These are phyloP conservation scores for Phortica okadai DNA, from an alignment of 2,888 invertebrate genomes.

Conservation along the genomic window DNA sequence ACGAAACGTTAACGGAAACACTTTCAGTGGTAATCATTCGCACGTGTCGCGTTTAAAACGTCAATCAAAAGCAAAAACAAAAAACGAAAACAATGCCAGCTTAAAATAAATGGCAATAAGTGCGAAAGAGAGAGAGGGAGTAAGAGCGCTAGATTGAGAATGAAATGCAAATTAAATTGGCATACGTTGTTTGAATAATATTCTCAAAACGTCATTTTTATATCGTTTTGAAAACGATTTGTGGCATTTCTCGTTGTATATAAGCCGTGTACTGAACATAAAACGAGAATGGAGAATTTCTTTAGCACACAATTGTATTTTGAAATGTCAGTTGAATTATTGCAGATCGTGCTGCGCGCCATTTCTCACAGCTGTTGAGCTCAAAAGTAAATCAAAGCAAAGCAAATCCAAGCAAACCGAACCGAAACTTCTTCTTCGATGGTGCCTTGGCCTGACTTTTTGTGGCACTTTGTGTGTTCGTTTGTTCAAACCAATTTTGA, in stretches of 20 bases:
- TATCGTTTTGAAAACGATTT: too few relatives aligned
- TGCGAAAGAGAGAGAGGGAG: conserved; percentile 17
- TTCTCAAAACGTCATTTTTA: conserved; percentile 2
- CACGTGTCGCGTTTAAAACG: conserved; percentile 56
- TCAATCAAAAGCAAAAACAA: conserved; percentile 38
- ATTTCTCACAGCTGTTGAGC: neutral
- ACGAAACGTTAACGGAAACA: conserved; percentile 9
- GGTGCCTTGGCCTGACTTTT: conserved; percentile 4
- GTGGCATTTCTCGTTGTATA: neutral
- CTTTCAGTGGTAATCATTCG: conserved; percentile 57
- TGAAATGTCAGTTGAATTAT: conserved; percentile 53
- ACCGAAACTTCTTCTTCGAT: neutral
- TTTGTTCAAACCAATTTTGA: conserved; percentile 57
- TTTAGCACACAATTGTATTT: neutral
- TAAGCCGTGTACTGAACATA: conserved; percentile 41
- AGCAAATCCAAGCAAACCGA: neutral
- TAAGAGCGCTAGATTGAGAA: neutral
- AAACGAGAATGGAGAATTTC: conserved; percentile 35
- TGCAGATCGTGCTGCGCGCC: conserved; percentile 25
- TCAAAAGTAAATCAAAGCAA: neutral
- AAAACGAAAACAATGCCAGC: conserved; percentile 37
- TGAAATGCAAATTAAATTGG: neutral
- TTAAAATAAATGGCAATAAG: conserved; percentile 11
- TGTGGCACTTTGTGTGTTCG: conserved; percentile 19
- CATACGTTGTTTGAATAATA: neutral